phyloP scores from a whole-genome alignment of 2,113 vertebrate species.

The Ardeotis arabs region DNA sequence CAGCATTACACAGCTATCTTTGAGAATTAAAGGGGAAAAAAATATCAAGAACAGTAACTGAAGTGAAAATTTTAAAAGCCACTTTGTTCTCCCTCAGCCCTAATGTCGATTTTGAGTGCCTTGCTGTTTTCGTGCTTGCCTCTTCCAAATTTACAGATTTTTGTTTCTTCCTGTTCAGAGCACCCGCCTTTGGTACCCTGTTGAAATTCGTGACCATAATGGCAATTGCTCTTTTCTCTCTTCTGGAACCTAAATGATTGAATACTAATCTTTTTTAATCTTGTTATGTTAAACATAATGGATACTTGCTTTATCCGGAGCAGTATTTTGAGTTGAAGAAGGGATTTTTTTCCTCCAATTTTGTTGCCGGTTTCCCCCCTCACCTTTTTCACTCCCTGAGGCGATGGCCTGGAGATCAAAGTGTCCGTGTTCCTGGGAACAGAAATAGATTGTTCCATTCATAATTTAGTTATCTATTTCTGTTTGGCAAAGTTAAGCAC shows the following conservation, averaged over 20 bases:
- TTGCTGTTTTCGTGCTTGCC: conserved; percentile 3
- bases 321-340: neutral
- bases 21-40: conserved; percentile 49
- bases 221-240: neutral
- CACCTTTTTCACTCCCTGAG: conserved; percentile 21
- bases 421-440: conserved; percentile 11
- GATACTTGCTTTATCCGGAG: neutral
- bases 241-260: neutral
- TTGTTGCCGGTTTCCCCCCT: neutral
- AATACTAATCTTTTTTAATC: neutral
- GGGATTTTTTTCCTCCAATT: conserved; percentile 23
- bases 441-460: conserved; percentile 65
- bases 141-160: conserved; percentile 10
- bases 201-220: neutral
- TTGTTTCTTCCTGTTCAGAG: neutral
- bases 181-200: neutral
- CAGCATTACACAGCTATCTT: conserved; percentile 67
- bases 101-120: neutral
- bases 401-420: conserved; percentile 31
- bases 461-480: conserved; percentile 64
- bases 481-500: conserved; percentile 55
- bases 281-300: neutral
- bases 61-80: conserved; percentile 31
- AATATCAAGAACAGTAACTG: conserved; percentile 39
- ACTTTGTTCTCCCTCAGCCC: conserved; percentile 7